phyloP scores from a whole-genome alignment of 1,140 invertebrate species.

The Asobara japonica region DNA sequence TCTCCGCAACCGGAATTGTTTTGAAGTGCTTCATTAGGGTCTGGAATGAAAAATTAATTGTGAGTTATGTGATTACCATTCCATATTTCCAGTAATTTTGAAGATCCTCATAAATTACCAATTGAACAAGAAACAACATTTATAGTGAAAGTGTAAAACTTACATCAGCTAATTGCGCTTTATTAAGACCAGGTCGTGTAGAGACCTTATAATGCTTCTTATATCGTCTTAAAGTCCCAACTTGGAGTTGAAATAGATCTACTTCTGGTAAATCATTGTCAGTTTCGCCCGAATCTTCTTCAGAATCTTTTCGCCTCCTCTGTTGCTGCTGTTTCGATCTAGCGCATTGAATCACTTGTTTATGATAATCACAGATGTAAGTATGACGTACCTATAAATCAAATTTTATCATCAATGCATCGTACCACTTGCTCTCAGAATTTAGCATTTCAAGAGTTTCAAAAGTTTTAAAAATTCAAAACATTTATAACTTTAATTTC shows the following conservation, averaged over 20 bases:
- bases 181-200: slow-evolving; percentile 90
- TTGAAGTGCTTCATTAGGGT: slow-evolving; percentile 94
- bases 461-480: too few species aligned
- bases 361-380: slow-evolving; percentile 97
- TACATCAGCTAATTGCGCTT: slow-evolving; percentile 95
- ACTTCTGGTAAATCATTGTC: slow-evolving; percentile 91
- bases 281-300: slow-evolving; percentile 90
- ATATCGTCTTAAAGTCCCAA: slow-evolving; percentile 91
- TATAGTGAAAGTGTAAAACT: slow-evolving; percentile 62
- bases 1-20: slow-evolving; percentile 91
- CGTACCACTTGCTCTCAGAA: background rate
- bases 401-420: background rate
- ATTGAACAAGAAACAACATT: background rate
- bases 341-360: slow-evolving; percentile 93
- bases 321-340: slow-evolving; percentile 76
- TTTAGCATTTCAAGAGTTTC: too few species aligned
- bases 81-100: too few species aligned
- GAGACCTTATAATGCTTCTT: slow-evolving; percentile 94
- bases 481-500: too few species aligned
- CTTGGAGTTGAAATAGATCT: slow-evolving; percentile 91
- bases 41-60: slow-evolving; percentile 70
- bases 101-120: too few species aligned
- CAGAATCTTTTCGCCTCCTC: slow-evolving; percentile 88
- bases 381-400: slow-evolving; percentile 85
- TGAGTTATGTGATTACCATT: too few species aligned